These are phyloP conservation scores for Pao palembangensis DNA, from an alignment of 2,113 vertebrate genomes.

Conservation along the genomic window DNA sequence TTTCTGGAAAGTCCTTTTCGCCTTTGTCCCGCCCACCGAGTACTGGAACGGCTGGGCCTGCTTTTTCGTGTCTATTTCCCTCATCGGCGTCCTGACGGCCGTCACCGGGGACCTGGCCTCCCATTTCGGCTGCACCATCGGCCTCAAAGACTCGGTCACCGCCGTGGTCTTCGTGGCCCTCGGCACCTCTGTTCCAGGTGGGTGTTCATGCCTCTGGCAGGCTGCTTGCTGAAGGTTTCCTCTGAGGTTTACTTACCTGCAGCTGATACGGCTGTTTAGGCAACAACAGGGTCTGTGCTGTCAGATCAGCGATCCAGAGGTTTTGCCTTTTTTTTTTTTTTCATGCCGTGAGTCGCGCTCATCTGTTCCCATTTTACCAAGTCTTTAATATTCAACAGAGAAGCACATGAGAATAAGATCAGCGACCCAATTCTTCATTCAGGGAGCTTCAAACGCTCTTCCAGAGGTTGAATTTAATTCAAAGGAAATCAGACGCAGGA, in stretches of 20 bases:
- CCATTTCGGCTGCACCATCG: conserved; percentile 83
- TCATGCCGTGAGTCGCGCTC: conserved; percentile 14
- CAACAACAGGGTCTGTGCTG: too few relatives aligned
- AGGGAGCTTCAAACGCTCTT: too few relatives aligned
- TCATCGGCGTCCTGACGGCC: conserved; percentile 80
- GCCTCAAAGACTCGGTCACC: conserved; percentile 82
- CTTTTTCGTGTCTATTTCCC: conserved; percentile 81
- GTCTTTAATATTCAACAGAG: not conserved
- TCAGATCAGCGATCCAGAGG: not conserved
- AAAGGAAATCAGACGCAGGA: not conserved
- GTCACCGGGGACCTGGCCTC: conserved; percentile 82
- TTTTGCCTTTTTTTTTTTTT: conserved; percentile 11
- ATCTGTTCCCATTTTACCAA: not conserved
- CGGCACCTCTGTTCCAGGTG: conserved; percentile 81
- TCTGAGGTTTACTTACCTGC: conserved; percentile 12
- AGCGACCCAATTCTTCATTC: too few relatives aligned
- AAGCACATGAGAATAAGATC: not conserved
- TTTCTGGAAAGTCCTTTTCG: conserved; percentile 86
- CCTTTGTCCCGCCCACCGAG: conserved; percentile 83
- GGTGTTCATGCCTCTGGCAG: conserved; percentile 2
- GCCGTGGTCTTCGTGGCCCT: conserved; percentile 84
- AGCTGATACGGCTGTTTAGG: conserved; percentile 26
- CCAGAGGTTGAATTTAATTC: too few relatives aligned
- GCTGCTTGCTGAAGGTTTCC: not conserved
- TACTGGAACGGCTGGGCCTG: conserved; percentile 87